These are phyloP conservation scores for Castor canadensis DNA, from an alignment of 2,113 vertebrate genomes.

Conservation along the genomic window DNA sequence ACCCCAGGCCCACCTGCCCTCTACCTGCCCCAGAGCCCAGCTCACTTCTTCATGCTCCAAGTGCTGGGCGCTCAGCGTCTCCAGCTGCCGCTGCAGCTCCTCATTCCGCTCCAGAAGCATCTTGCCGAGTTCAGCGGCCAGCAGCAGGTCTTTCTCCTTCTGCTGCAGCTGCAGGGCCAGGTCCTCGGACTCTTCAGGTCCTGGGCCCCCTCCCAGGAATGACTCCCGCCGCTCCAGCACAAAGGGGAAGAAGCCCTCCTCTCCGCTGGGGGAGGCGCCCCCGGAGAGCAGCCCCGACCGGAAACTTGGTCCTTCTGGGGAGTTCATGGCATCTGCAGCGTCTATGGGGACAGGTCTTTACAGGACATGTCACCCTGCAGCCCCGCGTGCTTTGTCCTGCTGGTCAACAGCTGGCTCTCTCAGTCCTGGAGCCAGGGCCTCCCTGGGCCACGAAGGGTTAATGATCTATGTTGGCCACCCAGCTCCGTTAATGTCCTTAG, in stretches of 20 bases:
- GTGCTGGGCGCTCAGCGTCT: constrained; percentile 73
- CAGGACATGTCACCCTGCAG: too few species aligned
- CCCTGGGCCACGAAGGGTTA: not conserved
- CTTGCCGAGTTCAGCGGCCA: constrained; percentile 82
- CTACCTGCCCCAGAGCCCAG: not conserved
- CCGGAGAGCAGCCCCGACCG: constrained; percentile 53
- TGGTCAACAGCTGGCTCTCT: not conserved
- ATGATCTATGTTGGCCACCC: not conserved
- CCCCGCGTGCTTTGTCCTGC: not conserved
- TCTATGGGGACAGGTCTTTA: not conserved
- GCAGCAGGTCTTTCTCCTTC: constrained; percentile 81
- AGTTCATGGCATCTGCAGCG: constrained; percentile 61
- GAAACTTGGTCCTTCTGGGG: constrained; percentile 56
- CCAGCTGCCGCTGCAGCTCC: constrained; percentile 75
- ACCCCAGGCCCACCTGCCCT: not conserved
- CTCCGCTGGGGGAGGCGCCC: constrained; percentile 71
- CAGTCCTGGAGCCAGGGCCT: not conserved
- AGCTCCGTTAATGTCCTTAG: constrained; percentile 60
- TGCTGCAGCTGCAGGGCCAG: constrained; percentile 78
- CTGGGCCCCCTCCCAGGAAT: constrained; percentile 69
- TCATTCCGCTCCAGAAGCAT: constrained; percentile 83
- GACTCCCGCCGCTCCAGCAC: constrained; percentile 74
- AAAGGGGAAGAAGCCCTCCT: constrained; percentile 81
- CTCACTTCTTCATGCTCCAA: constrained; percentile 79
- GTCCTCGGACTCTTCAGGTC: constrained; percentile 67